Base-by-base conservation (phyloP, 2,113 vertebrate genomes). In the Hypanus sabinus region DNA sequence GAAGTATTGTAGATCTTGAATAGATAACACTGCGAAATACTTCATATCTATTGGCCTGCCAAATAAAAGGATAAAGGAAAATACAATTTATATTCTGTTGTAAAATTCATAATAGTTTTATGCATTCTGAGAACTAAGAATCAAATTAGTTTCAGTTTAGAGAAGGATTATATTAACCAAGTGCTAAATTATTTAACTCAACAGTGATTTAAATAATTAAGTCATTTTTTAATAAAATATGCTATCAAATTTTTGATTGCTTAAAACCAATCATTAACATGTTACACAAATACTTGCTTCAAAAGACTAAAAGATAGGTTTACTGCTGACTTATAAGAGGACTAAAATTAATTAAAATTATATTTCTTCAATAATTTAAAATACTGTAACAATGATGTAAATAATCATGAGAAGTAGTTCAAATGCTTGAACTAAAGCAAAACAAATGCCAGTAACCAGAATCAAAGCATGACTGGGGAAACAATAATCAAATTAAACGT, bases 351-450 rank as follows among this genome's bases (percentile, higher is more conserved):
- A 88, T 88, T 88, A 65, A 5, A 88, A 33, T 16, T 20, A n/a
- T 5, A 62, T 30, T 62, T 16, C 12, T 27, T 88, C 30, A 62
- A 88, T 88, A 62, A 0, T 81, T 62, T 62, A 88, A 88, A 62
- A n/a, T 88, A n/a, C n/a, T n/a, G n/a, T n/a, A 88, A 22, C 0
- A n/a, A 70, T 70, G 9, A n/a, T 27, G 20, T 27, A 76, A 27
- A 76, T 27, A 22, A 55, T 16, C n/a, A 33, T n/a, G 16, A 88
- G 24, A 65, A 88, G 33, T 12, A 88, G 14, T 22, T 88, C 24
- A 57, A 65, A 88, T 62, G 85, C n/a, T 88, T 88, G 27, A 62
- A 88, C n/a, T 88, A 18, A 30, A 88, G n/a, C 80, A 83, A 62
- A n/a, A 88, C 27, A 30, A 88, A 38, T 81, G 79, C 36, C 30